Conservation (phyloP, 1,140 invertebrate genomes). For the Aphelenchoides besseyi region DNA sequence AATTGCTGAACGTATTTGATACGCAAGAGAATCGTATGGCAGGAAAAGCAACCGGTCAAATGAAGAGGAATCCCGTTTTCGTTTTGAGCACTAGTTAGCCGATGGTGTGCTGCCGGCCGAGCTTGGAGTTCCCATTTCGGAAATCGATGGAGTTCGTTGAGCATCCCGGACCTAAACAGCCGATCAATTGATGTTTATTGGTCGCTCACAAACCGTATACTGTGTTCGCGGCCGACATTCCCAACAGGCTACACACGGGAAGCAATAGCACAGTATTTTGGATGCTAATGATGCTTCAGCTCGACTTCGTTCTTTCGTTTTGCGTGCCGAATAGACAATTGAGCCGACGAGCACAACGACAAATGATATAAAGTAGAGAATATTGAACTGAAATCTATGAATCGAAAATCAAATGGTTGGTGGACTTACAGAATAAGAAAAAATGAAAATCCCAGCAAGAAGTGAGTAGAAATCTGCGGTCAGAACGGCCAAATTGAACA, state of each 20-base stretch:
- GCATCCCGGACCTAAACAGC: constrained; percentile 4
- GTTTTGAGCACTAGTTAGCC: constrained; percentile 5
- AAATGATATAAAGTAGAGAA: constrained; percentile 60
- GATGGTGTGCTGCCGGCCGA: not conserved
- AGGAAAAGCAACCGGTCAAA: not conserved
- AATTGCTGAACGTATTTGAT: no score
- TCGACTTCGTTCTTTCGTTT: constrained; percentile 33
- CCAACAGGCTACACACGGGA: constrained; percentile 26
- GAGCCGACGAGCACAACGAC: constrained; percentile 53
- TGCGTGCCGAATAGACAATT: constrained; percentile 49
- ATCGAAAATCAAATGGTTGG: not conserved
- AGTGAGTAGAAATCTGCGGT: constrained; percentile 82
- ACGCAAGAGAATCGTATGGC: no score
- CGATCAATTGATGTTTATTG: not conserved
- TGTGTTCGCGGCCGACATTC: constrained; percentile 28
- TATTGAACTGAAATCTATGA: constrained; percentile 54
- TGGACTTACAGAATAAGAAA: constrained; percentile 74
- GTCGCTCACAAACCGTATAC: constrained; percentile 28
- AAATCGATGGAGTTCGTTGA: constrained; percentile 5
- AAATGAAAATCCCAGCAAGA: constrained; percentile 75
- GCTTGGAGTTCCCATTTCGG: not conserved
- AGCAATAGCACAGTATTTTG: constrained; percentile 34
- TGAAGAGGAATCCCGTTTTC: not conserved
- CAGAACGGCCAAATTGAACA: constrained; percentile 77
- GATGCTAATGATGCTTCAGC: constrained; percentile 23